Evolutionary conservation across 2,797 vertebrate species (phyloP), one percentile per base, ranked within the genome.

Genomic region (Myiothlypis chrysogaster): DNA sequence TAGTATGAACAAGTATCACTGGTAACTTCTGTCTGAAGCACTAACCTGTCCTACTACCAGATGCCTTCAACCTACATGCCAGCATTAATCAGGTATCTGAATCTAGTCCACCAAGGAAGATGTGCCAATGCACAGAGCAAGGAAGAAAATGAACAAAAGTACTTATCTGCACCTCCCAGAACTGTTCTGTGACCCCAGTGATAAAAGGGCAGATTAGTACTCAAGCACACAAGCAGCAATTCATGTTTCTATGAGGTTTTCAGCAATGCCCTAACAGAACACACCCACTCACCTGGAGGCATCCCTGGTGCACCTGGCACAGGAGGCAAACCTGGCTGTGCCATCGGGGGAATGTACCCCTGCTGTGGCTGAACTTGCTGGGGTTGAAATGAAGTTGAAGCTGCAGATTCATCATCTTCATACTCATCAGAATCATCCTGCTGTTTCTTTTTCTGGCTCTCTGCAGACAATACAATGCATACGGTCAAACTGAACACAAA

Each of bases 401-500:
- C 99, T 16, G 99, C 98, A 96, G 99, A 99, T 30, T 99, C 99
- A 3, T 99, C 99, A 13, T 99, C 99, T 16, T 99, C 99, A 3
- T 99, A 99, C 20, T 98, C 98, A 94, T 99, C 99, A 24, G 99
- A 99, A 97, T 99, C 99, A 66, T 99, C 99, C 91, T 99, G 99
- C 65, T 98, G 98, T 78, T 99, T 99, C 97, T 99, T 99, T 96
- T 99, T 99, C 96, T 99, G 99, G 97, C 99, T 99, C 83, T 99
- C 99, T 98, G 97, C 41, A 84, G 35, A 66, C 46, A 55, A 20
- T 4, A 60, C 39, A 66, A 56, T 0, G 1, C 2, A 71, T 27
- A 64, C 3, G 13, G 22, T 95, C 61, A 95, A 9, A 87, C 4
- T 46, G 8, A 76, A 82, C 32, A 17, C 20, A 77, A 56, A 32